A percentile compares a stretch with the other conserved stretches of the same genome.
phyloP scores from a whole-genome alignment of 1,140 invertebrate species.

The Nasonia longicornis region DNA sequence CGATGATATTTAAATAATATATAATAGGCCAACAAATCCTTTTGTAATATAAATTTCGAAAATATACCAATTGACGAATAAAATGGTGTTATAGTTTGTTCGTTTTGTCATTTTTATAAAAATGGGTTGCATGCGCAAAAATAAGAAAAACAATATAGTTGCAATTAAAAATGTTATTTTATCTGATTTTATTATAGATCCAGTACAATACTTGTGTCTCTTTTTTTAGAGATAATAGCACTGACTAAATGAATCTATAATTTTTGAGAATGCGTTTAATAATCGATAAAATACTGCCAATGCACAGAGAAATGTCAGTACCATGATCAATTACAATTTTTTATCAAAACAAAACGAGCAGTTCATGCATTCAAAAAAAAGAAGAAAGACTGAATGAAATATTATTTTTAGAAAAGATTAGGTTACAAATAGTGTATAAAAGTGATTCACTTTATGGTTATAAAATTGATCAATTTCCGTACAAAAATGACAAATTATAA shows the following conservation, averaged over 20 bases:
- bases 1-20: conserved; percentile 12
- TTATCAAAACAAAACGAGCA: conserved; percentile 4
- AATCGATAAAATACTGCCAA: conserved; percentile 41
- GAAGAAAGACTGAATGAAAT: background rate
- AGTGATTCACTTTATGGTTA: too few species aligned
- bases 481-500: background rate
- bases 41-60: conserved; percentile 18
- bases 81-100: background rate
- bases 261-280: conserved; percentile 40
- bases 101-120: conserved; percentile 9
- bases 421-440: too few species aligned
- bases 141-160: conserved; percentile 28
- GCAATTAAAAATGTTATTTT: conserved; percentile 47
- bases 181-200: conserved; percentile 64
- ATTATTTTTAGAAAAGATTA: background rate
- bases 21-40: background rate
- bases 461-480: conserved; percentile 22
- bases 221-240: conserved; percentile 56
- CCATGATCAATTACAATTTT: conserved; percentile 19
- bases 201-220: conserved; percentile 60
- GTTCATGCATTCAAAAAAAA: background rate
- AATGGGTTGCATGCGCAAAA: background rate
- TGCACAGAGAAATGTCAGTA: conserved; percentile 35
- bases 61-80: conserved; percentile 22
- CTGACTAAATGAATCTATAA: conserved; percentile 53